Conservation (phyloP, 2,888 invertebrate genomes). For the Arge pagana region DNA sequence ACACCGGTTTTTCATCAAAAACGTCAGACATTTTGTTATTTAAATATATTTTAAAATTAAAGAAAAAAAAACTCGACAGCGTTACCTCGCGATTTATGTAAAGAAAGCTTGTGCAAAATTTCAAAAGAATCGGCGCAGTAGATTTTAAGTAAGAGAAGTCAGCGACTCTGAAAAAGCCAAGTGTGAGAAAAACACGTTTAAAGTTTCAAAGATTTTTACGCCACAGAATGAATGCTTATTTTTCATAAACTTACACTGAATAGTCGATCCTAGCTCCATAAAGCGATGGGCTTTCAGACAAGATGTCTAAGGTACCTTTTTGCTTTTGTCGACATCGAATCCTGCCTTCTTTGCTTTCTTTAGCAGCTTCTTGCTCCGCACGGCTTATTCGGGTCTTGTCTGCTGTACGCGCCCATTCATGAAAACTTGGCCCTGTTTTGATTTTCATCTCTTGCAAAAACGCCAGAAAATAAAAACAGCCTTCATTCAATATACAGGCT, state of each 20-base stretch:
- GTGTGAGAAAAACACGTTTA: conserved; percentile 17
- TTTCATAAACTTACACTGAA: conserved; percentile 11
- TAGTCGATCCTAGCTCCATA: conserved; percentile 23
- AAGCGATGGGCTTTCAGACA: conserved; percentile 33
- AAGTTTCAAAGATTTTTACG: conserved; percentile 5
- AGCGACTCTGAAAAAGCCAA: conserved; percentile 22
- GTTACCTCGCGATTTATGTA: conserved; percentile 24
- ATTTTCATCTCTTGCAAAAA: neutral
- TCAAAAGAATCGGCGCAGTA: conserved; percentile 24
- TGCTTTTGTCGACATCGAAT: conserved; percentile 20
- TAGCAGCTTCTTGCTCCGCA: neutral
- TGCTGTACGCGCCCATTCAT: neutral
- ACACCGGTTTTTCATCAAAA: conserved; percentile 14
- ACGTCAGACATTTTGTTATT: conserved; percentile 17
- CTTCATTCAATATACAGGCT: neutral
- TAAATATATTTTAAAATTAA: conserved; percentile 10
- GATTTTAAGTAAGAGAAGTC: conserved; percentile 45
- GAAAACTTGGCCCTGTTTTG: neutral
- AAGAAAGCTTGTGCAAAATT: conserved; percentile 23
- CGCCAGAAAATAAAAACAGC: neutral
- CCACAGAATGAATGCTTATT: neutral
- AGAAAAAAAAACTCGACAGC: conserved; percentile 21
- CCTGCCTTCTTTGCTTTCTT: neutral
- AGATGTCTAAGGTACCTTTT: conserved; percentile 30
- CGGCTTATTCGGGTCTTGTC: neutral